phyloP scores from a whole-genome alignment of 2,113 vertebrate species.

The Cyanistes caeruleus region DNA sequence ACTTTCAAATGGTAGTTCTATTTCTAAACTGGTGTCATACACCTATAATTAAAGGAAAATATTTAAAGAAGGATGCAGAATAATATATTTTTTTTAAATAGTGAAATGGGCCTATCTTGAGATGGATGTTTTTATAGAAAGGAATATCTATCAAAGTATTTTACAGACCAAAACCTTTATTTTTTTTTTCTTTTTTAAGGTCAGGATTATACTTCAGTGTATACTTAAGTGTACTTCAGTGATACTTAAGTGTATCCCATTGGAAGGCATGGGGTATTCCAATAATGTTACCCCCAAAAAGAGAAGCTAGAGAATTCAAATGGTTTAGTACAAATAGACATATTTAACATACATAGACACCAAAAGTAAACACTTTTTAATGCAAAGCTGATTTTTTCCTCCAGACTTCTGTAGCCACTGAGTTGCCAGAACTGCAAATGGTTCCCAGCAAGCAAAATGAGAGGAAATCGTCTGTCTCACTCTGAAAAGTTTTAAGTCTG shows the following conservation, averaged over 20 bases:
- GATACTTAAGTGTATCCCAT: background rate
- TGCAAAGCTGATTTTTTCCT: background rate
- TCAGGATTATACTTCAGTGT: background rate
- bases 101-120: background rate
- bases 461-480: background rate
- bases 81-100: background rate
- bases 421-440: background rate
- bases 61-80: background rate
- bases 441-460: background rate
- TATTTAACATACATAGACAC: background rate
- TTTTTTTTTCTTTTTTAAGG: background rate
- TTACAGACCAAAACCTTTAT: background rate
- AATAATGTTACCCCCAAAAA: background rate
- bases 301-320: background rate
- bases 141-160: background rate
- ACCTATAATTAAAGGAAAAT: constrained; percentile 6
- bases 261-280: background rate
- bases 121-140: background rate
- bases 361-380: background rate
- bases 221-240: too few relatives aligned
- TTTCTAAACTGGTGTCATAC: background rate
- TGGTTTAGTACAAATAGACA: background rate
- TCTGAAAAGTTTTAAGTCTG: background rate
- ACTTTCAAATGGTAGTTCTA: background rate
- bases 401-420: background rate